phyloP scores from a whole-genome alignment of 2,113 vertebrate species.

The Colistium nudipinnis region DNA sequence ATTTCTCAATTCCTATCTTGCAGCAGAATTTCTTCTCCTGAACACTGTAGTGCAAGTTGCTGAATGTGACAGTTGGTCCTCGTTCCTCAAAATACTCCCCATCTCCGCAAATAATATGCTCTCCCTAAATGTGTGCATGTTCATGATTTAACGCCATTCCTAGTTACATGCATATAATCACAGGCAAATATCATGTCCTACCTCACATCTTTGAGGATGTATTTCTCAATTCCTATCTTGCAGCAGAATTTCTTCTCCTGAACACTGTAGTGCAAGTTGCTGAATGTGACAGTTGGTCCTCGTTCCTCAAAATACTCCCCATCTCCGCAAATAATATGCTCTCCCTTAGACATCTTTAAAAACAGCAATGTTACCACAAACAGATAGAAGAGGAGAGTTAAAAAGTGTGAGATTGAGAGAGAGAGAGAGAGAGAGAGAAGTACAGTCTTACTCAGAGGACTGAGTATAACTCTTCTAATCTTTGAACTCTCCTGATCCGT shows the following conservation, averaged over 20 bases:
- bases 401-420: background rate
- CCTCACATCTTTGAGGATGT: slow-evolving; percentile 81
- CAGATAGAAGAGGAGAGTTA: background rate
- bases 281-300: slow-evolving; percentile 77
- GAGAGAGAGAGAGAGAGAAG: background rate
- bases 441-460: background rate
- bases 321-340: background rate
- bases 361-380: background rate
- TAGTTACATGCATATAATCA: background rate
- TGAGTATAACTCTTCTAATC: slow-evolving; percentile 27
- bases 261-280: slow-evolving; percentile 74
- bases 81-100: slow-evolving; percentile 49
- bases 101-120: background rate
- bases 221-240: slow-evolving; percentile 63
- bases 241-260: slow-evolving; percentile 62
- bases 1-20: slow-evolving; percentile 63
- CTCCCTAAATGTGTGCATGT: no score
- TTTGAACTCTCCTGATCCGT: slow-evolving; percentile 51
- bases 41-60: slow-evolving; percentile 74
- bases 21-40: slow-evolving; percentile 62
- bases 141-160: background rate
- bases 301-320: slow-evolving; percentile 49
- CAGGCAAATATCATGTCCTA: slow-evolving; percentile 40
- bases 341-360: slow-evolving; percentile 57
- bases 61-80: slow-evolving; percentile 77